Percentiles rank a stretch among this genome's conserved stretches.
Conservation (phyloP, 1,140 invertebrate species). For the Charaxes varanes region DNA sequence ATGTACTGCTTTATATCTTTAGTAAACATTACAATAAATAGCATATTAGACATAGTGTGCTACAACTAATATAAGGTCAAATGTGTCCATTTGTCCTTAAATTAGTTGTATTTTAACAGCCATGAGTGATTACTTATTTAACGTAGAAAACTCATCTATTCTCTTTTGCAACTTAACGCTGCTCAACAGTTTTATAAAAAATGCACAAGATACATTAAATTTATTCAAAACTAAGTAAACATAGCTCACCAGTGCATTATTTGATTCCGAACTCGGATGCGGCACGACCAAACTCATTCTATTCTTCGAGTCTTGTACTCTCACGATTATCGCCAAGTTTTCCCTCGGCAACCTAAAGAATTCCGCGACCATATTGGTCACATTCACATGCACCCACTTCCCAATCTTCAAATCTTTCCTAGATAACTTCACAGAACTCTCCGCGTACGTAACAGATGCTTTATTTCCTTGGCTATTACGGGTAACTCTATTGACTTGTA, state of each 20-base stretch:
- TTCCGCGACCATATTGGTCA: conserved; percentile 83
- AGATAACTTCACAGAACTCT: conserved; percentile 50
- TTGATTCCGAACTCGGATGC: conserved; percentile 64
- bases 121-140: no score
- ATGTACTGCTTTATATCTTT: no score
- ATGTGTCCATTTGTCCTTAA: no score
- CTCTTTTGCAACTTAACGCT: no score
- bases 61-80: no score
- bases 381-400: conserved; percentile 83
- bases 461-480: conserved; percentile 54
- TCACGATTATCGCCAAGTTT: conserved; percentile 84
- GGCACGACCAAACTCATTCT: conserved; percentile 60
- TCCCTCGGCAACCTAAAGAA: conserved; percentile 84
- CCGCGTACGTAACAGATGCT: conserved; percentile 50
- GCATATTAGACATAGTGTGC: no score
- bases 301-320: conserved; percentile 75
- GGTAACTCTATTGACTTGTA: conserved; percentile 63
- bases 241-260: conserved; percentile 69
- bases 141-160: no score
- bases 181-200: no score
- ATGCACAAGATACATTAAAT: neutral
- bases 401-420: conserved; percentile 69
- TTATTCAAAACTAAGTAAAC: no score
- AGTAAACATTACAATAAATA: no score
- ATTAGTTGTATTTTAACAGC: no score